These are phyloP conservation scores for Linnaemya tessellans DNA, from an alignment of 2,888 invertebrate species.

Conservation along the genomic window DNA sequence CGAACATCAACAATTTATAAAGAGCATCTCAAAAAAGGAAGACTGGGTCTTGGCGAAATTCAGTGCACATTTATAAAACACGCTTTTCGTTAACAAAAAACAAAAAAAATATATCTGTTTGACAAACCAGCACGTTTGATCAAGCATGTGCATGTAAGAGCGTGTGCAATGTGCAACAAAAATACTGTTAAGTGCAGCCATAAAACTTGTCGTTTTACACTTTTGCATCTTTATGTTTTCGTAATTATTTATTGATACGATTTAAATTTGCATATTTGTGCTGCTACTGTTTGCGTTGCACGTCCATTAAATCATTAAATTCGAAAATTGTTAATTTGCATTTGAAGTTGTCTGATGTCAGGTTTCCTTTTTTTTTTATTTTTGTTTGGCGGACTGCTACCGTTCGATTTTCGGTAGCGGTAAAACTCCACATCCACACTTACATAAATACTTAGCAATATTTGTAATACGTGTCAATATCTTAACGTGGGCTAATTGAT, in stretches of 20 bases:
- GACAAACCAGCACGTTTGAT: conserved; percentile 29
- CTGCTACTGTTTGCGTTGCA: conserved; percentile 56
- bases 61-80: background rate
- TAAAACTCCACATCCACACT: conserved; percentile 2
- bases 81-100: background rate
- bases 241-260: conserved; percentile 55
- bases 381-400: background rate
- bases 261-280: conserved; percentile 61
- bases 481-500: conserved; percentile 44
- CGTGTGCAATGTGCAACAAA: conserved; percentile 22
- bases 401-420: conserved; percentile 42
- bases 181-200: conserved; percentile 54
- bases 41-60: conserved; percentile 2
- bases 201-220: conserved; percentile 65
- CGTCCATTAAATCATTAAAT: conserved; percentile 59
- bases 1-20: conserved; percentile 35
- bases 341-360: conserved; percentile 48
- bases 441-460: background rate
- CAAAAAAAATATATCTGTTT: background rate
- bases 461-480: conserved; percentile 3
- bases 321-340: conserved; percentile 54
- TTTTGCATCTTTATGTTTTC: conserved; percentile 56
- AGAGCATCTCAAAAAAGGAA: background rate
- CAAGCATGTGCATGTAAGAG: conserved; percentile 32
- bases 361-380: background rate